Evolutionary conservation across 2,113 vertebrate species (phyloP).

Genomic region (Psammodynastes pulverulentus): DNA sequence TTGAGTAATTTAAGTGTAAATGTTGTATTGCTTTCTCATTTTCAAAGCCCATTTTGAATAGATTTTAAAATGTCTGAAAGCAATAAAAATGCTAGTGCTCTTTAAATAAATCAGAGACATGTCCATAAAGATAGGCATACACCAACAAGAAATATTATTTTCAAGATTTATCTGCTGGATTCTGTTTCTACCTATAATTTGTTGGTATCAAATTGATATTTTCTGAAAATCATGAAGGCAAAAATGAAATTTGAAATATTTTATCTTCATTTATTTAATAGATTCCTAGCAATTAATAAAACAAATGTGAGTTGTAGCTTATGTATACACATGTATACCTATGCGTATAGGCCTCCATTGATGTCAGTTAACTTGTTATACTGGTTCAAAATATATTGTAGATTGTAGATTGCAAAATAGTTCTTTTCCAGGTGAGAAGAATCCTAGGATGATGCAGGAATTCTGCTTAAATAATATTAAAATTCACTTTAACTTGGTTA

Average conservation of each 20-base stretch:
- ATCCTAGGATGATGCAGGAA: not conserved
- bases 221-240: not conserved
- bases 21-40: not conserved
- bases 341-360: not conserved
- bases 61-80: conserved; percentile 11
- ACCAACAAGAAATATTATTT: not conserved
- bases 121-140: not conserved
- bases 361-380: not conserved
- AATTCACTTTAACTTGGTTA: no score
- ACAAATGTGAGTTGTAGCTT: not conserved
- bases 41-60: not conserved
- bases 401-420: not conserved
- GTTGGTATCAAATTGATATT: not conserved
- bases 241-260: not conserved
- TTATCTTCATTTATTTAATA: not conserved
- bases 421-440: not conserved
- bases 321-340: not conserved
- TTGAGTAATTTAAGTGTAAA: not conserved
- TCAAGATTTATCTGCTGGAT: not conserved
- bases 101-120: not conserved
- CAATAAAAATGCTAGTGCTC: not conserved
- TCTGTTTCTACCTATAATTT: conserved; percentile 3
- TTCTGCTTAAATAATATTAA: not conserved
- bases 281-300: not conserved
- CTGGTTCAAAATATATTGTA: not conserved